phyloP scores from a whole-genome alignment of 2,888 invertebrate genomes.

The Drosophila mulleri region DNA sequence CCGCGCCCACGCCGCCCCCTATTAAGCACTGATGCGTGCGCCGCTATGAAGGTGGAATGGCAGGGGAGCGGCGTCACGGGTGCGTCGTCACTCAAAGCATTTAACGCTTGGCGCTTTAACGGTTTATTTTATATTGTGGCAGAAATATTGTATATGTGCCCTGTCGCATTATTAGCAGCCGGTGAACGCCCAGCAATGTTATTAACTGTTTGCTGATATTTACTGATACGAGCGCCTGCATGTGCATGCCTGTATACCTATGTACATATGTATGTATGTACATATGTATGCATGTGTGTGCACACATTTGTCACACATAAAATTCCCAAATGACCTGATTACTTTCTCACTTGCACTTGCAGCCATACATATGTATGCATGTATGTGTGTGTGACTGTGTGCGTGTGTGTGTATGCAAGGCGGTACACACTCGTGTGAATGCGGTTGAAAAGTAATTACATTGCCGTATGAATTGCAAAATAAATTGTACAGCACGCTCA shows the following conservation, averaged over 20 bases:
- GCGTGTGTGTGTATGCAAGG: constrained; percentile 1
- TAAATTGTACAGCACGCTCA: constrained; percentile 24
- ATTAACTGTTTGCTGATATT: constrained; percentile 43
- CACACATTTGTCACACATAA: constrained; percentile 31
- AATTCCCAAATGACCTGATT: constrained; percentile 47
- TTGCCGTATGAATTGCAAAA: constrained; percentile 31
- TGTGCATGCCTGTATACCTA: not conserved
- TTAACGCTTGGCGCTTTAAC: constrained; percentile 68
- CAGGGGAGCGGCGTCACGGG: constrained; percentile 49
- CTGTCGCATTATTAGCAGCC: constrained; percentile 45
- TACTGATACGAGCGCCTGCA: constrained; percentile 5
- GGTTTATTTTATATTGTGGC: constrained; percentile 56
- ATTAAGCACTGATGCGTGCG: constrained; percentile 32
- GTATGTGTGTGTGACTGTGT: not conserved
- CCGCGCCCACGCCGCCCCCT: constrained; percentile 20
- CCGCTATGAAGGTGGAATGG: not conserved
- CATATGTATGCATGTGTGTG: constrained; percentile 1
- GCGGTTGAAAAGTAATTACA: constrained; percentile 28
- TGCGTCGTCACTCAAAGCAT: constrained; percentile 48
- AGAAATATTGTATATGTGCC: constrained; percentile 46
- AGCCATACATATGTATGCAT: constrained; percentile 1
- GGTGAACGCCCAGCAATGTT: constrained; percentile 37
- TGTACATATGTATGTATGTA: not conserved
- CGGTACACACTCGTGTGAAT: not conserved
- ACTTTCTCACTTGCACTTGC: constrained; percentile 27